Conservation (phyloP, 2,888 invertebrate genomes). For the Andrena praecox region DNA sequence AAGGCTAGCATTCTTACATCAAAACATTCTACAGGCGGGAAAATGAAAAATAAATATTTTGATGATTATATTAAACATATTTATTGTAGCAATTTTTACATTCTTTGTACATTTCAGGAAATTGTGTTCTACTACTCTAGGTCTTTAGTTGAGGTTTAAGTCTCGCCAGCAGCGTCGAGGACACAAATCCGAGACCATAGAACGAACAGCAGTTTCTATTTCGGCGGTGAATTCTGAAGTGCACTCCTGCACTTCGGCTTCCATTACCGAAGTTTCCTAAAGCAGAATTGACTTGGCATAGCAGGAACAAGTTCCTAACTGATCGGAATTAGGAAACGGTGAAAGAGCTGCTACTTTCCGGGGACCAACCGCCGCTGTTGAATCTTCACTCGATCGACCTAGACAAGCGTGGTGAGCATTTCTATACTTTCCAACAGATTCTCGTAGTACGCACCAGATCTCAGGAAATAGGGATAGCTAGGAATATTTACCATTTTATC, state of each 20-base stretch:
- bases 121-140: not conserved
- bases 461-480: too few relatives aligned
- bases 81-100: not conserved
- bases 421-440: not conserved
- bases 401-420: not conserved
- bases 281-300: slow-evolving; percentile 54
- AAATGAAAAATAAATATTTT: not conserved
- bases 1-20: slow-evolving; percentile 21
- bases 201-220: slow-evolving; percentile 45
- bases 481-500: not conserved
- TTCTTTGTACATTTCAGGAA: not conserved
- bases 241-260: slow-evolving; percentile 50
- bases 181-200: slow-evolving; percentile 11
- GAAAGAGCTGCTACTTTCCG: slow-evolving; percentile 45
- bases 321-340: slow-evolving; percentile 51
- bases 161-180: not conserved
- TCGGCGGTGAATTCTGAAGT: slow-evolving; percentile 35
- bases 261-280: slow-evolving; percentile 51
- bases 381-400: slow-evolving; percentile 19
- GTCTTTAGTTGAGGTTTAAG: not conserved
- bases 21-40: not conserved
- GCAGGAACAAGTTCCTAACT: slow-evolving; percentile 37
- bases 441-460: too few relatives aligned
- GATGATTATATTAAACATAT: not conserved
- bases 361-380: slow-evolving; percentile 18